phyloP scores from a whole-genome alignment of 2,113 vertebrate genomes.

The Hyla sarda region DNA sequence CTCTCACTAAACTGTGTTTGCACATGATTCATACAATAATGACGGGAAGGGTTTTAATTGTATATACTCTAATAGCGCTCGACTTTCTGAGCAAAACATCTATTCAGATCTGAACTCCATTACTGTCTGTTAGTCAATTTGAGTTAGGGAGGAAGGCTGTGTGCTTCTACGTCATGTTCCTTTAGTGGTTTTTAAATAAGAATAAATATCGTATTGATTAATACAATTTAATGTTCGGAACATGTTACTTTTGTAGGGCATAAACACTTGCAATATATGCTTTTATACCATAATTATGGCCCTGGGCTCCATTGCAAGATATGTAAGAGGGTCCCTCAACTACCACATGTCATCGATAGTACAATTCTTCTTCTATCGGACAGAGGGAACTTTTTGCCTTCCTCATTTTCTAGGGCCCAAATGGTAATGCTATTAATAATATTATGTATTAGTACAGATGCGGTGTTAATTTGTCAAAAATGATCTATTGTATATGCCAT shows the following conservation, averaged over 20 bases:
- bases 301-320: neutral
- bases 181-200: neutral
- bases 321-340: no score
- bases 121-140: neutral
- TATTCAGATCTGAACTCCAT: neutral
- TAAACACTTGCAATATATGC: neutral
- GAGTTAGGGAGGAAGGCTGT: neutral
- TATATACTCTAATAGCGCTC: neutral
- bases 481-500: no score
- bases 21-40: conserved; percentile 26
- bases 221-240: neutral
- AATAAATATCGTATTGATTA: neutral
- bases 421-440: no score
- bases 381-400: no score
- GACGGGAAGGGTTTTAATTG: conserved; percentile 7
- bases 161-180: neutral
- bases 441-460: no score
- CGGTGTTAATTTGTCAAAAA: no score
- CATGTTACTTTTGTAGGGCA: neutral
- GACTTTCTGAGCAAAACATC: neutral
- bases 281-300: neutral
- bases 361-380: no score
- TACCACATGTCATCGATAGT: no score
- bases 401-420: no score
- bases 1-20: conserved; percentile 24